These are phyloP conservation scores for Villa cingulata DNA, from an alignment of 2,888 invertebrate genomes.

Conservation along the genomic window DNA sequence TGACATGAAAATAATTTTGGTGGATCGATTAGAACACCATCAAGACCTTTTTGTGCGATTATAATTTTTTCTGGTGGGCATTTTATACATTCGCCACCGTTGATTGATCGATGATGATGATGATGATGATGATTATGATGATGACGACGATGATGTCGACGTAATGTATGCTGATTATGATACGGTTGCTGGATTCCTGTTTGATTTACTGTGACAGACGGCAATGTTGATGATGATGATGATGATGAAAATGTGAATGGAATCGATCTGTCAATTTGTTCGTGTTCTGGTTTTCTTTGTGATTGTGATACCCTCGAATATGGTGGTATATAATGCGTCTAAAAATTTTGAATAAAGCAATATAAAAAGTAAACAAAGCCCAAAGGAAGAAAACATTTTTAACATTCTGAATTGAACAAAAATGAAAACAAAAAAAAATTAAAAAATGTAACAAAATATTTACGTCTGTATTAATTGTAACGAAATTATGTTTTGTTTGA, in stretches of 20 bases:
- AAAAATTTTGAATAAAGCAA: not conserved
- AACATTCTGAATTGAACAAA: too few species aligned
- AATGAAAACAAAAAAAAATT: too few species aligned
- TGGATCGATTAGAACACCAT: constrained; percentile 16
- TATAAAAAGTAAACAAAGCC: not conserved
- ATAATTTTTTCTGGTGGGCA: constrained; percentile 16
- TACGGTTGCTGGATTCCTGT: too few species aligned
- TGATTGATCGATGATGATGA: not conserved
- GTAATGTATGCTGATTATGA: too few species aligned
- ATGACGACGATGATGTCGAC: not conserved
- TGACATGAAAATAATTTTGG: constrained; percentile 15
- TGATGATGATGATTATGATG: constrained; percentile 1
- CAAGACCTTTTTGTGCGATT: constrained; percentile 14
- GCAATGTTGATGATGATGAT: not conserved
- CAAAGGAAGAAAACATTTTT: too few species aligned
- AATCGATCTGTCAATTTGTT: not conserved
- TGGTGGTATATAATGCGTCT: constrained; percentile 2
- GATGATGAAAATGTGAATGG: not conserved
- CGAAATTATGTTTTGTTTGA: constrained; percentile 11
- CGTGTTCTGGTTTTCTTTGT: not conserved
- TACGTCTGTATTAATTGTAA: constrained; percentile 11
- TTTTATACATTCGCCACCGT: constrained; percentile 12
- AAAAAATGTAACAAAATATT: not conserved
- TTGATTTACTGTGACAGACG: too few species aligned
- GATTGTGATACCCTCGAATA: not conserved